A percentile compares a stretch with the other conserved stretches of the same genome.
phyloP scores from a whole-genome alignment of 2,888 invertebrate genomes.

The Timema podura region DNA sequence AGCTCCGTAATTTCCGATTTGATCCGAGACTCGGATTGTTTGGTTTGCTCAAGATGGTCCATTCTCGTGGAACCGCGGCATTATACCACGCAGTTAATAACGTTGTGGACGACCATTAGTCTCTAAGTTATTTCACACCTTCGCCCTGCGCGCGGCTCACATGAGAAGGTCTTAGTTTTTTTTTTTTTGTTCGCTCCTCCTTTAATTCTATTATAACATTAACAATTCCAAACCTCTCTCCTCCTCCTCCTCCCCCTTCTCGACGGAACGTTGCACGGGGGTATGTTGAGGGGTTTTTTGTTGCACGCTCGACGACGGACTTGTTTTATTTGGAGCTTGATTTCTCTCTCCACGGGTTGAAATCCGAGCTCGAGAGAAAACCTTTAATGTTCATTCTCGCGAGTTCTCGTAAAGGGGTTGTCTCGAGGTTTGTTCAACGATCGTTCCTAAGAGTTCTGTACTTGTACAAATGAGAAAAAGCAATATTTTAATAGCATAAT shows the following conservation, averaged over 20 bases:
- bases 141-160: not conserved
- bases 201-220: slow-evolving; percentile 10
- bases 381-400: too few relatives aligned
- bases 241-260: not conserved
- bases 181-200: not conserved
- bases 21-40: too few relatives aligned
- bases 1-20: too few relatives aligned
- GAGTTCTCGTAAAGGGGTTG: too few relatives aligned
- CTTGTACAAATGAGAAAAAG: too few relatives aligned
- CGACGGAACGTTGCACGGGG: not conserved
- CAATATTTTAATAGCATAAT: too few relatives aligned
- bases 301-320: not conserved
- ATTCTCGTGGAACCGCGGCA: not conserved
- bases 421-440: too few relatives aligned
- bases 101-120: slow-evolving; percentile 1
- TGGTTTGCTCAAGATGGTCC: too few relatives aligned
- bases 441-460: too few relatives aligned
- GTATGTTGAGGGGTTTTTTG: slow-evolving; percentile 8
- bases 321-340: not conserved
- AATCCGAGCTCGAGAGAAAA: too few relatives aligned
- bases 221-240: slow-evolving; percentile 4
- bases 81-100: not conserved
- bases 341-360: not conserved
- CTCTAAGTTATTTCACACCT: slow-evolving; percentile 14
- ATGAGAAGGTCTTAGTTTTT: not conserved